Evolutionary conservation across 2,797 vertebrate genomes (phyloP).

Genomic region (Dendrocincla fuliginosa): DNA sequence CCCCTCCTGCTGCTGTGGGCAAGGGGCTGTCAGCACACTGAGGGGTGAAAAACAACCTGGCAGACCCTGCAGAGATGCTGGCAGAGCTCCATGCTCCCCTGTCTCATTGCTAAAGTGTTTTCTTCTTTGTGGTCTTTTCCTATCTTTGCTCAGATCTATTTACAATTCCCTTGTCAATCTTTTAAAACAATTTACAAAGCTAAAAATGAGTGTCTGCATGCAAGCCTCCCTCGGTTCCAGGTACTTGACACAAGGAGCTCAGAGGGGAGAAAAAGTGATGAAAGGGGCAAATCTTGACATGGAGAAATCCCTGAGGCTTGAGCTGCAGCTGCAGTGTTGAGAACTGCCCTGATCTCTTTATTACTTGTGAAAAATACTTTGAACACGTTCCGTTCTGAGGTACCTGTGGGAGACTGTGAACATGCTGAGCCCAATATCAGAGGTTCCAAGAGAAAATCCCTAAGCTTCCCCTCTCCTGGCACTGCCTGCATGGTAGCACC

Average conservation of each 20-base stretch:
- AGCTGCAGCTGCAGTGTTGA: background rate
- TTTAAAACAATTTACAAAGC: background rate
- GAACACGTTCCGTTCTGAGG: background rate
- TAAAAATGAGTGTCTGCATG: background rate
- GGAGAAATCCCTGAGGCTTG: background rate
- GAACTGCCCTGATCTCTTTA: background rate
- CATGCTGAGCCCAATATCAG: background rate
- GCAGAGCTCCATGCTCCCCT: background rate
- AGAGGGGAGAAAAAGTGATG: background rate
- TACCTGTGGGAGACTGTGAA: background rate
- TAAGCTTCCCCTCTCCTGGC: background rate
- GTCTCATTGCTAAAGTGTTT: background rate
- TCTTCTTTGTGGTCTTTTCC: background rate
- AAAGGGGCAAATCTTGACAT: background rate
- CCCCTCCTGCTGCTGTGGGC: accelerated
- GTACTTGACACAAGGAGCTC: background rate
- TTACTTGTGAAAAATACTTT: background rate
- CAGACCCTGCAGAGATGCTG: background rate
- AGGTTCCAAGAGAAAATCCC: background rate
- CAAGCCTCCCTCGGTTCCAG: background rate
- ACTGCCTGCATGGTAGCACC: background rate
- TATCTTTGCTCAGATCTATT: background rate
- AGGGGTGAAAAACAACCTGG: background rate
- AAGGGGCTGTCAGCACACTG: background rate
- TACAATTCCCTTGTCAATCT: background rate